These are phyloP conservation scores for Campoplex capitator DNA, from an alignment of 2,888 invertebrate genomes.

Conservation along the genomic window DNA sequence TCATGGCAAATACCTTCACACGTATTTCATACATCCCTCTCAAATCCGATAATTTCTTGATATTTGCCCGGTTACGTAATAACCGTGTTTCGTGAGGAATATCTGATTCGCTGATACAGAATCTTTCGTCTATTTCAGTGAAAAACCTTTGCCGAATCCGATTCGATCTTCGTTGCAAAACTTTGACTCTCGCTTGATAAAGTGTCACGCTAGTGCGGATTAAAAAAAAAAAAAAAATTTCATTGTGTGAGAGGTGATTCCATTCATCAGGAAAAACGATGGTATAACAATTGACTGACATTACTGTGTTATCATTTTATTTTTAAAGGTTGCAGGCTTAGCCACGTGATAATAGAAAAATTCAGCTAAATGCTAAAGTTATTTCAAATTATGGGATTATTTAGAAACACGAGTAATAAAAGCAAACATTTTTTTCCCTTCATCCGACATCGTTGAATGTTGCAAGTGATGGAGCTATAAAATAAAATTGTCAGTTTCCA, in stretches of 20 bases:
- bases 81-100: conserved; percentile 8
- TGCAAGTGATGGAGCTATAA: neutral
- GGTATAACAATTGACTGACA: neutral
- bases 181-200: conserved; percentile 30
- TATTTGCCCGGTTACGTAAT: neutral
- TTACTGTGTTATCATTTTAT: neutral
- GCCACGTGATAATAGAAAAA: neutral
- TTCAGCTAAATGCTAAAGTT: neutral
- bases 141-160: conserved; percentile 1
- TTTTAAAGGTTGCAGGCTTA: neutral
- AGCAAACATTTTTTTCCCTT: neutral
- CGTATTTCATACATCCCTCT: neutral
- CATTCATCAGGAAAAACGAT: conserved; percentile 7
- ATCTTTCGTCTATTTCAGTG: conserved; percentile 7
- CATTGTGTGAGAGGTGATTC: conserved; percentile 14
- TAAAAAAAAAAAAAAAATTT: neutral
- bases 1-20: neutral
- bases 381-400: neutral
- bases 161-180: neutral
- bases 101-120: neutral
- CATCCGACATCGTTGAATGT: neutral
- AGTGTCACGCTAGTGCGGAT: conserved; percentile 59
- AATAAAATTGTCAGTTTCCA: neutral
- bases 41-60: neutral
- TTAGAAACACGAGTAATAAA: neutral